Percentiles rank a stretch among this genome's conserved stretches.
Conservation (phyloP, 1,140 invertebrate species). For the Stegodyphus dumicola region DNA sequence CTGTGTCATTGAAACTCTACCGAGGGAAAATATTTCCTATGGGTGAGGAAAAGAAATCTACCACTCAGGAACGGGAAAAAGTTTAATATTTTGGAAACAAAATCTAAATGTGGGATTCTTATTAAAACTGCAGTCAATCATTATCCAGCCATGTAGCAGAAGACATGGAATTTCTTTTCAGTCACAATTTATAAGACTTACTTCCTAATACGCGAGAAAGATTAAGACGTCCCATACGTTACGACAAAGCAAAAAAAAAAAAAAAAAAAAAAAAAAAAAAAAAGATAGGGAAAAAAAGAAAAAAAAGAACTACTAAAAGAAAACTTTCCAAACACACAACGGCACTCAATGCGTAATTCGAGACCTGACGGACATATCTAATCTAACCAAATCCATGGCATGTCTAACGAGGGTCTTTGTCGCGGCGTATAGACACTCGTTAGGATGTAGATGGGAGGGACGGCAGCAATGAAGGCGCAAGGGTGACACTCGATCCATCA, state of each 20-base stretch:
- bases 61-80: too few species aligned
- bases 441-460: neutral
- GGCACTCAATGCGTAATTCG: too few species aligned
- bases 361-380: neutral
- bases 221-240: neutral
- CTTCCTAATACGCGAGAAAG: too few species aligned
- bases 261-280: neutral
- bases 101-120: too few species aligned
- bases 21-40: too few species aligned
- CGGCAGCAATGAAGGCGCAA: neutral
- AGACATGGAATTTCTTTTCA: too few species aligned
- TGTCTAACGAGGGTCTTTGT: slow-evolving; percentile 36
- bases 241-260: neutral
- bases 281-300: neutral
- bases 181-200: too few species aligned
- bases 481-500: slow-evolving; percentile 49
- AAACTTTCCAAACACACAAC: neutral
- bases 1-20: too few species aligned
- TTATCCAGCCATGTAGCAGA: too few species aligned
- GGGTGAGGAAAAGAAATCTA: too few species aligned
- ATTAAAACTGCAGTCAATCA: too few species aligned
- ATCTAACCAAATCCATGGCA: slow-evolving; percentile 26
- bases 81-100: too few species aligned
- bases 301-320: slow-evolving; percentile 1
- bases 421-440: neutral